Evolutionary conservation across 2,888 invertebrate species (phyloP), one percentile per base, ranked within the genome.

Genomic region (Lasioglossum zephyrum): DNA sequence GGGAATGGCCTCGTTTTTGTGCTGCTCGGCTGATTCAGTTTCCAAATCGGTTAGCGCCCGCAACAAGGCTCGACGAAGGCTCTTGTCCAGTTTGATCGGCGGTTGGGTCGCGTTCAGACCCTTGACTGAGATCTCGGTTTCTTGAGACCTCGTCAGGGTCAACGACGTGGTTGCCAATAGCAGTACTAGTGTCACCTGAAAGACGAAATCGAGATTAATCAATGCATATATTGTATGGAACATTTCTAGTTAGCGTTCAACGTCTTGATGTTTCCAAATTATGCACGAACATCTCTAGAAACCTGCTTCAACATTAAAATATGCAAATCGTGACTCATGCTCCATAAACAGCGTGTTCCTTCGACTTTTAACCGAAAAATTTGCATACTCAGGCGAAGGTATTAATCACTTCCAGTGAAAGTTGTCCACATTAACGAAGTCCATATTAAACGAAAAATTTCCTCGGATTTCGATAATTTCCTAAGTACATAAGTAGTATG

Each of bases 21-120:
- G 85, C 36, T 96, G 96, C 31, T 95, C 93, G 75, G 95, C 96
- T 5, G 96, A 95, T 26, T 96, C 96, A 87, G 96, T 97, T 95
- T 98, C 98, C 75, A 98, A 95, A 92, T 98, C 97, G 77, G 97
- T 97, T 6, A 98, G 96, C 18, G 98, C 98, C 95, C 97, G 97
- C 8, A 98, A 95, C 69, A 98, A 95, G 0, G 98, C 98, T 94
- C 97, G 96, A 26, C 98, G 96, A 53, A 98, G 96, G 87, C 97
- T 97, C 72, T 97, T 97, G 94, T 98, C 98, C 80, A 98, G 95
- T 83, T 97, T 96, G 1, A 96, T 96, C 1, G 97, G 96, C 4
- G 97, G 95, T 79, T 95, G 95, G 6, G 81, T 26, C 18, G 57
- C 41, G 26, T 85, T 85, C 22, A 85, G 41, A 60, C 31, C 22